These are phyloP conservation scores for Micrasema minimum DNA, from an alignment of 1,140 invertebrate genomes.

Conservation along the genomic window DNA sequence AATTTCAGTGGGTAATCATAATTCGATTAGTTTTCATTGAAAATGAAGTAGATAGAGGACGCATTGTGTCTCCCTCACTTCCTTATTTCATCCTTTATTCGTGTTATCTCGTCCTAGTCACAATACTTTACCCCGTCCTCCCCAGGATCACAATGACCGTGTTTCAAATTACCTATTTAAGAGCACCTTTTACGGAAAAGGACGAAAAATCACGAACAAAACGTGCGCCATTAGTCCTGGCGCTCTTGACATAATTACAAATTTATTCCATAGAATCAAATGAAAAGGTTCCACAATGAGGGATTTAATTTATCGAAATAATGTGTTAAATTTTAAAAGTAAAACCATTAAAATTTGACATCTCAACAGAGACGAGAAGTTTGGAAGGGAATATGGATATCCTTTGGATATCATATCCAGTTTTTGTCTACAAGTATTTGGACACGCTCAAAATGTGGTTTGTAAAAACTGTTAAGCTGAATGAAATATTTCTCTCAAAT, in stretches of 20 bases:
- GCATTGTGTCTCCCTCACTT: not conserved
- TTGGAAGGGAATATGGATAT: too few species aligned
- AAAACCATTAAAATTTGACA: too few species aligned
- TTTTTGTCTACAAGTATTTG: too few species aligned
- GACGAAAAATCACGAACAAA: constrained; percentile 28
- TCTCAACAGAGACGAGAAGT: too few species aligned
- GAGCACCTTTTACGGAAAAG: not conserved
- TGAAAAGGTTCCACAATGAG: too few species aligned
- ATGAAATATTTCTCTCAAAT: too few species aligned
- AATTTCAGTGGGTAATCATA: not conserved
- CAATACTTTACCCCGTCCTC: constrained; percentile 12
- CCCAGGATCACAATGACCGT: constrained; percentile 26
- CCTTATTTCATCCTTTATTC: constrained; percentile 11
- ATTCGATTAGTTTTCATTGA: constrained; percentile 4
- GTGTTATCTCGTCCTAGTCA: constrained; percentile 1
- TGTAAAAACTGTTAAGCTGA: too few species aligned
- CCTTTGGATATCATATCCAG: too few species aligned
- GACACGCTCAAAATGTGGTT: too few species aligned
- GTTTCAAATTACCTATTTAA: constrained; percentile 31
- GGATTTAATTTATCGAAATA: too few species aligned
- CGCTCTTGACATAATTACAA: constrained; percentile 15
- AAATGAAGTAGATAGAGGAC: not conserved
- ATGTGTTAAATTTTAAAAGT: too few species aligned
- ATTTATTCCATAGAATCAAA: too few species aligned
- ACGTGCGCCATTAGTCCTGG: constrained; percentile 2